Conservation (phyloP, 1,140 invertebrate species). For the Calephelis virginiensis region DNA sequence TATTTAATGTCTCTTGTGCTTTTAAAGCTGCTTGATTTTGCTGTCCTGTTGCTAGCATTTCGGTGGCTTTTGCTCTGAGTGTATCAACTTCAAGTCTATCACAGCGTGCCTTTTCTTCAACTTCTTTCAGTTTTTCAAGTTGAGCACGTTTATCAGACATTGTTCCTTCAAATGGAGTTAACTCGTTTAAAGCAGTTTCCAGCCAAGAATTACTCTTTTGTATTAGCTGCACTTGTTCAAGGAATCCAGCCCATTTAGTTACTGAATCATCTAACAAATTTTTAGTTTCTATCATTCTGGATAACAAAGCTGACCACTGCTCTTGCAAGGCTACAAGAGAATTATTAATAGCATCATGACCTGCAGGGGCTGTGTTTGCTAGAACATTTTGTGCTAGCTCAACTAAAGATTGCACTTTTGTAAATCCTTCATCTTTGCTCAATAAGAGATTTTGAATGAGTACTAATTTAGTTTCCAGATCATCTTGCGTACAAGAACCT, state of each 20-base stretch:
- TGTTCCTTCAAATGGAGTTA: conserved; percentile 87
- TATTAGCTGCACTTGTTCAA: conserved; percentile 92
- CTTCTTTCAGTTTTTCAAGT: conserved; percentile 89
- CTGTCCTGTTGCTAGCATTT: conserved; percentile 91
- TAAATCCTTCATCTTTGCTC: conserved; percentile 94
- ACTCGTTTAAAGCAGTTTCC: conserved; percentile 84
- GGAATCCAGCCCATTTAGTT: conserved; percentile 92
- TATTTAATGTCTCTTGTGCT: conserved; percentile 90
- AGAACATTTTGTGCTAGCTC: conserved; percentile 95
- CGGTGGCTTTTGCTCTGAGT: conserved; percentile 90
- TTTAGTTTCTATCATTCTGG: conserved; percentile 94
- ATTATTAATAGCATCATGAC: conserved; percentile 92
- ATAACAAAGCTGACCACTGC: conserved; percentile 91
- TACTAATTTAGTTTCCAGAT: conserved; percentile 90
- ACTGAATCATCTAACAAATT: conserved; percentile 92
- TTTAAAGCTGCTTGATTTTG: conserved; percentile 89
- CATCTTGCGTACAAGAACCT: conserved; percentile 88
- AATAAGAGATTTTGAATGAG: conserved; percentile 91
- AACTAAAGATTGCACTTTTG: conserved; percentile 90
- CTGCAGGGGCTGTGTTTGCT: conserved; percentile 93
- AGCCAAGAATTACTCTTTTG: conserved; percentile 90
- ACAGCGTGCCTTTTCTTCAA: conserved; percentile 93
- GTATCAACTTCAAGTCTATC: conserved; percentile 96
- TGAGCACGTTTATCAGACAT: conserved; percentile 92
- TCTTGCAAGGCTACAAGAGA: conserved; percentile 91